Conservation (phyloP, 1,140 invertebrate genomes). For the Trichogramma pretiosum region DNA sequence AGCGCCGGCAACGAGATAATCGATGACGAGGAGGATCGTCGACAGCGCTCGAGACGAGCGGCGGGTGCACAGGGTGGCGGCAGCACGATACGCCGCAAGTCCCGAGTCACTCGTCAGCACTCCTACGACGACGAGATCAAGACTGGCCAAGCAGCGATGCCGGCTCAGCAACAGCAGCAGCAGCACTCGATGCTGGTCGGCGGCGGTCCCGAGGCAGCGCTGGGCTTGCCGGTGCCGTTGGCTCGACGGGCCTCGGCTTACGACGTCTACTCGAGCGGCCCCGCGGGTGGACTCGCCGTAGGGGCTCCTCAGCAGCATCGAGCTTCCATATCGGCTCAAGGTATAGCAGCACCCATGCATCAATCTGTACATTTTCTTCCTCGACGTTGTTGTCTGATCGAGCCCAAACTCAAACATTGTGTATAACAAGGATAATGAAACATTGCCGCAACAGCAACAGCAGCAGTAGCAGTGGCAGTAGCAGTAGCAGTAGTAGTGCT, state of each 20-base stretch:
- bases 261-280: constrained; percentile 56
- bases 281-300: constrained; percentile 30
- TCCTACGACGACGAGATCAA: constrained; percentile 72
- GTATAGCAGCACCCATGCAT: no score
- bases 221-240: constrained; percentile 57
- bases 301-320: constrained; percentile 36
- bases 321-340: constrained; percentile 37
- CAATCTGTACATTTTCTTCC: no score
- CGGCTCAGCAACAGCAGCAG: constrained; percentile 17
- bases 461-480: no score
- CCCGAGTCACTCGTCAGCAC: constrained; percentile 63
- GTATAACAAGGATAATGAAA: no score
- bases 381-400: no score
- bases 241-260: constrained; percentile 70
- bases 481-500: no score
- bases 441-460: no score
- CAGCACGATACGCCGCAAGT: constrained; percentile 50
- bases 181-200: constrained; percentile 11
- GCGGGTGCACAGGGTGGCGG: constrained; percentile 22
- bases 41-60: constrained; percentile 27
- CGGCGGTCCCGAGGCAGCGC: constrained; percentile 41
- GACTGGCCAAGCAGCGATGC: constrained; percentile 28
- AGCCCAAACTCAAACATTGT: no score
- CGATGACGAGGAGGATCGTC: constrained; percentile 36
- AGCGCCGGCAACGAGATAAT: constrained; percentile 13